phyloP scores from a whole-genome alignment of 2,888 invertebrate genomes.

The Diaprepes abbreviatus region DNA sequence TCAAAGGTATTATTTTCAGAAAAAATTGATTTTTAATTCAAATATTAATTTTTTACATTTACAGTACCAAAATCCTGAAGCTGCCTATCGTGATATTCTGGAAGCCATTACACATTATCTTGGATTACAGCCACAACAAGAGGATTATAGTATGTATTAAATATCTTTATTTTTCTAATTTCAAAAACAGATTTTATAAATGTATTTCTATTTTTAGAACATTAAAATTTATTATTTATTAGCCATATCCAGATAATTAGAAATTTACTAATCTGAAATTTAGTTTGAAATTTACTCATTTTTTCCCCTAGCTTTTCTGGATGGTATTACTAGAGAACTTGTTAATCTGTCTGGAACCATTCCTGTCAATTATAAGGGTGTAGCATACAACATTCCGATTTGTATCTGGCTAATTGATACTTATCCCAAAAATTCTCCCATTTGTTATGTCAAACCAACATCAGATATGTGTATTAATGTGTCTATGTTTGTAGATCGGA shows the following conservation, averaged over 20 bases:
- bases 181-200: no score
- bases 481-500: constrained; percentile 93
- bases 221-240: no score
- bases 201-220: no score
- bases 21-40: neutral
- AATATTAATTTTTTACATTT: constrained; percentile 49
- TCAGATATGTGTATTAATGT: constrained; percentile 95
- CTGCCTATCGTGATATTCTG: constrained; percentile 77
- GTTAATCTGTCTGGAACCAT: constrained; percentile 92
- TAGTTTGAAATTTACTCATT: no score
- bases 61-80: constrained; percentile 80
- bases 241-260: no score
- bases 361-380: constrained; percentile 91
- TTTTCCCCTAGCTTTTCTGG: constrained; percentile 89
- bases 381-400: constrained; percentile 94
- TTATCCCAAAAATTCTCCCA: constrained; percentile 96
- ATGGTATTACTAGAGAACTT: constrained; percentile 85
- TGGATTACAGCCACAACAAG: constrained; percentile 75
- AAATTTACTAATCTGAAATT: no score
- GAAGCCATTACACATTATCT: constrained; percentile 76
- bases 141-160: constrained; percentile 77
- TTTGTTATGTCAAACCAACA: constrained; percentile 96
- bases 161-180: no score
- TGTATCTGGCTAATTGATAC: constrained; percentile 97
- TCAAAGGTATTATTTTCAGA: constrained; percentile 65